These are phyloP conservation scores for Babylonia areolata DNA, from an alignment of 1,140 invertebrate species.

Conservation along the genomic window DNA sequence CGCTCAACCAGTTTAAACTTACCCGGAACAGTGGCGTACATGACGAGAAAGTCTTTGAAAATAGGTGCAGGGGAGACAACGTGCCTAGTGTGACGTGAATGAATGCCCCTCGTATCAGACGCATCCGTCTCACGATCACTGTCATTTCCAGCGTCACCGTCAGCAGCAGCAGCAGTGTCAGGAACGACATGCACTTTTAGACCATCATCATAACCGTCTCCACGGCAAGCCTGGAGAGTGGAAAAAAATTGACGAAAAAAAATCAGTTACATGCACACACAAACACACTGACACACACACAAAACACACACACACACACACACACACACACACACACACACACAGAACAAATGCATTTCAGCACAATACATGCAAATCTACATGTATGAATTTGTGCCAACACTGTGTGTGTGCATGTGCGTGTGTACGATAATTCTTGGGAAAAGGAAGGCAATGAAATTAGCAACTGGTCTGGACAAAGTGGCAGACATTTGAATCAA, in stretches of 20 bases:
- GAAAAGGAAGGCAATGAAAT: too few species aligned
- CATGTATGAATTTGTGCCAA: too few species aligned
- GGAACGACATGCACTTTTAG: slow-evolving; percentile 49
- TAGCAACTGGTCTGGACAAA: too few species aligned
- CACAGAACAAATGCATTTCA: not conserved
- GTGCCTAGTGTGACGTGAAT: not conserved
- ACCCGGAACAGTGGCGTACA: slow-evolving; percentile 92
- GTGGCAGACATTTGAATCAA: too few species aligned
- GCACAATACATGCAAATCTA: too few species aligned
- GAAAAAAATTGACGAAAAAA: too few species aligned
- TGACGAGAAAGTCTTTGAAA: slow-evolving; percentile 94
- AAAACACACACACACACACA: not conserved
- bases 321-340: not conserved
- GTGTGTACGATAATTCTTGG: too few species aligned
- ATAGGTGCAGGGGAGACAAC: slow-evolving; percentile 78
- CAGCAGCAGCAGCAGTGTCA: not conserved
- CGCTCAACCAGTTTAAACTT: not conserved
- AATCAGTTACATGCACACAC: too few species aligned
- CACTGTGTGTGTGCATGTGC: too few species aligned
- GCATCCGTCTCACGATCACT: not conserved
- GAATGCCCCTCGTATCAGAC: slow-evolving; percentile 11
- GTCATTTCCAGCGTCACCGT: not conserved
- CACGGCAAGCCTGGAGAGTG: slow-evolving; percentile 63
- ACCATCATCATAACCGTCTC: slow-evolving; percentile 59
- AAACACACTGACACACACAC: not conserved